These are phyloP conservation scores for Physeter macrocephalus DNA, from an alignment of 2,113 vertebrate genomes.

Conservation along the genomic window DNA sequence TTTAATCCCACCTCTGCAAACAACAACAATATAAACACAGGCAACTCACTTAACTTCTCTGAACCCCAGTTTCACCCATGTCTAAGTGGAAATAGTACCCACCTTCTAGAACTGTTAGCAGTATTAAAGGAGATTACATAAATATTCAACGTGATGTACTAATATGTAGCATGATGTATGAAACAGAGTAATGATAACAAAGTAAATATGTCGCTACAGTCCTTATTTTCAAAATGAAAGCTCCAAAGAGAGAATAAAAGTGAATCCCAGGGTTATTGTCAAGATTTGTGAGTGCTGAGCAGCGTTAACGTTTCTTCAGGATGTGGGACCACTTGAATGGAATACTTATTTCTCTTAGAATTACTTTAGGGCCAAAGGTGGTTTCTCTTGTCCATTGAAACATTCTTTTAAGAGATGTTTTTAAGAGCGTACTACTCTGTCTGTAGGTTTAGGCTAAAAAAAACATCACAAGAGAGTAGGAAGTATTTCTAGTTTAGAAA, in stretches of 20 bases:
- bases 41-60: background rate
- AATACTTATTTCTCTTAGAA: background rate
- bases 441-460: background rate
- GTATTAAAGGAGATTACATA: background rate
- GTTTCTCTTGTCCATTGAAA: background rate
- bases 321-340: background rate
- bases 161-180: background rate
- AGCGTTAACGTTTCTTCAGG: background rate
- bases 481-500: background rate
- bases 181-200: background rate
- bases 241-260: conserved; percentile 4
- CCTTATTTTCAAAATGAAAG: background rate
- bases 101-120: background rate
- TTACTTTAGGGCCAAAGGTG: background rate
- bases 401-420: background rate
- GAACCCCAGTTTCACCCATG: background rate
- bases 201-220: background rate
- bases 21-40: background rate
- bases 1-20: background rate
- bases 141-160: background rate
- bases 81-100: background rate
- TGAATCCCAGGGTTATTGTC: background rate
- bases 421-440: background rate
- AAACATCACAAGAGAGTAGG: background rate
- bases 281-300: background rate